phyloP scores from a whole-genome alignment of 1,140 invertebrate species.

The Drosophila virilis region DNA sequence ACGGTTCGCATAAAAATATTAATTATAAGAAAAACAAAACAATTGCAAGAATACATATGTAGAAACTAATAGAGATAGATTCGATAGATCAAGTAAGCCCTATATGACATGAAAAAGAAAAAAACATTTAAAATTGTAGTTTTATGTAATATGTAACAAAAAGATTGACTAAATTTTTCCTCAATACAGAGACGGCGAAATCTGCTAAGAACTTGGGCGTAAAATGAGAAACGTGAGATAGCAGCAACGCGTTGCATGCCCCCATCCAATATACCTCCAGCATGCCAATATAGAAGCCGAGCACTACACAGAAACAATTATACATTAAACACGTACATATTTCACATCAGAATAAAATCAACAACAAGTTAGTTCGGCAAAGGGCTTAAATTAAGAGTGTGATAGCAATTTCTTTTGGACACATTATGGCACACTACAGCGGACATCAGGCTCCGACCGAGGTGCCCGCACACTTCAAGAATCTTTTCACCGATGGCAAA shows the following conservation, averaged over 20 bases:
- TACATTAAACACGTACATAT: neutral
- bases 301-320: constrained; percentile 7
- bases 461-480: constrained; percentile 72
- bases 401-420: constrained; percentile 9
- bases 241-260: constrained; percentile 23
- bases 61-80: neutral
- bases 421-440: constrained; percentile 69
- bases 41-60: constrained; percentile 14
- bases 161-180: constrained; percentile 8
- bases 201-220: constrained; percentile 24
- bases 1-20: constrained; percentile 8
- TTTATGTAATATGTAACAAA: constrained; percentile 28
- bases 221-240: constrained; percentile 48
- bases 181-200: neutral
- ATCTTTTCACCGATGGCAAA: constrained; percentile 70
- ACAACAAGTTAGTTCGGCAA: neutral
- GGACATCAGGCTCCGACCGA: constrained; percentile 45
- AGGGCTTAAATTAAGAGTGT: constrained; percentile 14
- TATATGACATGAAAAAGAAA: neutral
- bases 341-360: constrained; percentile 5
- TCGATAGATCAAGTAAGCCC: constrained; percentile 59
- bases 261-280: constrained; percentile 36
- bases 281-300: constrained; percentile 49
- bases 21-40: constrained; percentile 17
- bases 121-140: constrained; percentile 16